phyloP scores from a whole-genome alignment of 1,140 invertebrate genomes.

The Lepidurus apus region DNA sequence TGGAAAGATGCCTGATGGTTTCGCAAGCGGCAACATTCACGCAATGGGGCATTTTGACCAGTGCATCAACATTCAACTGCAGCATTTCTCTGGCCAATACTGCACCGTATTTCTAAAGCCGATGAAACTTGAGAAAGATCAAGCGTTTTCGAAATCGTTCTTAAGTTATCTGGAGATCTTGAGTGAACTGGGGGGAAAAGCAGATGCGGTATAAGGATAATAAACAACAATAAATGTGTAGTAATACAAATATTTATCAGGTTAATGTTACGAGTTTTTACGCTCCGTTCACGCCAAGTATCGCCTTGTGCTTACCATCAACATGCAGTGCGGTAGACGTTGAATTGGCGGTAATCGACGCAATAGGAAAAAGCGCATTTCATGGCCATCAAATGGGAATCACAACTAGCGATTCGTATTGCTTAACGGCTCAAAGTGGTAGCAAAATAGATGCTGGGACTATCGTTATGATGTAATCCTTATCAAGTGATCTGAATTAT shows the following conservation, averaged over 20 bases:
- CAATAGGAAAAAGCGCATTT: not conserved
- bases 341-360: not conserved
- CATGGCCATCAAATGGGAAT: not conserved
- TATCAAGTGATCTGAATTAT: not conserved
- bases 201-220: not conserved
- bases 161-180: not conserved
- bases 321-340: not conserved
- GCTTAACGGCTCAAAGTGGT: not conserved
- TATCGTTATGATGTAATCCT: not conserved
- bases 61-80: not conserved
- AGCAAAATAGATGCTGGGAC: not conserved
- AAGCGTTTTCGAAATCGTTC: not conserved
- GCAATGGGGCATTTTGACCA: slow-evolving; percentile 12
- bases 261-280: not conserved
- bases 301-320: not conserved
- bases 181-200: not conserved
- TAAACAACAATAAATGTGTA: not conserved
- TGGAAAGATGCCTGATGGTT: not conserved
- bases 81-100: not conserved
- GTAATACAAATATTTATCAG: not conserved
- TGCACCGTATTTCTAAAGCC: not conserved
- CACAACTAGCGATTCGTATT: not conserved
- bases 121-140: not conserved
- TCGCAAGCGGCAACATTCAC: not conserved
- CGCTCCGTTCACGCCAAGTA: not conserved